Percentiles rank a stretch among this genome's conserved stretches.
These are phyloP conservation scores for Synanthedon formicaeformis DNA, from an alignment of 2,888 invertebrate genomes.

Conservation along the genomic window DNA sequence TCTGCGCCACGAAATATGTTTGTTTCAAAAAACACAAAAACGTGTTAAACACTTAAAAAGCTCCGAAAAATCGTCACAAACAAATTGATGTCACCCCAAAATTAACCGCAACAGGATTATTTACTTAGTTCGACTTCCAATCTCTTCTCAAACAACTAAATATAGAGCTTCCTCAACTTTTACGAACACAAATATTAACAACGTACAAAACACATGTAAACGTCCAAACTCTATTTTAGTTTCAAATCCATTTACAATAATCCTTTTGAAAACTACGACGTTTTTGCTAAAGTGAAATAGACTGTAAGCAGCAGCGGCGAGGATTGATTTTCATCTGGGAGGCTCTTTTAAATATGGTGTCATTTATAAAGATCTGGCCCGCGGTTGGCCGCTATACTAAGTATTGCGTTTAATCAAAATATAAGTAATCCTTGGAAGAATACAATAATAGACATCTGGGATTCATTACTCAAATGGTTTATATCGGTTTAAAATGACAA, in stretches of 20 bases:
- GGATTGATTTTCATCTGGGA: slow-evolving; percentile 23
- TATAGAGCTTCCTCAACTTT: slow-evolving; percentile 4
- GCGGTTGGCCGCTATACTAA: slow-evolving; percentile 25
- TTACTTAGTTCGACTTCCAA: slow-evolving; percentile 18
- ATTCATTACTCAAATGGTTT: not conserved
- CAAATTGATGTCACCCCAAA: slow-evolving; percentile 13
- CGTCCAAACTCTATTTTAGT: slow-evolving; percentile 30
- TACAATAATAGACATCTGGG: slow-evolving; percentile 9
- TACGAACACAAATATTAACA: slow-evolving; percentile 16
- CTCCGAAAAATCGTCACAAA: not conserved
- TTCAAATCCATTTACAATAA: slow-evolving; percentile 44
- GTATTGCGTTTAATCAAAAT: slow-evolving; percentile 48
- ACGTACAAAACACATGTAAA: slow-evolving; percentile 36
- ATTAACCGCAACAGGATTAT: slow-evolving; percentile 37
- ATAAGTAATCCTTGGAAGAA: slow-evolving; percentile 25
- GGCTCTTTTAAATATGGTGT: slow-evolving; percentile 22
- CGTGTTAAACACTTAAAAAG: no score
- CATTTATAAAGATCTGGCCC: slow-evolving; percentile 44
- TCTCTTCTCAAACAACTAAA: slow-evolving; percentile 2
- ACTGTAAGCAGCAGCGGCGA: slow-evolving; percentile 13
- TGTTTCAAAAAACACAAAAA: no score
- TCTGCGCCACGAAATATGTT: no score
- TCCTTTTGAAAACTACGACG: slow-evolving; percentile 41
- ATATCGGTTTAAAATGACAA: no score
- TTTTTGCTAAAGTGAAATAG: slow-evolving; percentile 9